These are phyloP conservation scores for Agriopis marginaria DNA, from an alignment of 2,888 invertebrate species.

Conservation along the genomic window DNA sequence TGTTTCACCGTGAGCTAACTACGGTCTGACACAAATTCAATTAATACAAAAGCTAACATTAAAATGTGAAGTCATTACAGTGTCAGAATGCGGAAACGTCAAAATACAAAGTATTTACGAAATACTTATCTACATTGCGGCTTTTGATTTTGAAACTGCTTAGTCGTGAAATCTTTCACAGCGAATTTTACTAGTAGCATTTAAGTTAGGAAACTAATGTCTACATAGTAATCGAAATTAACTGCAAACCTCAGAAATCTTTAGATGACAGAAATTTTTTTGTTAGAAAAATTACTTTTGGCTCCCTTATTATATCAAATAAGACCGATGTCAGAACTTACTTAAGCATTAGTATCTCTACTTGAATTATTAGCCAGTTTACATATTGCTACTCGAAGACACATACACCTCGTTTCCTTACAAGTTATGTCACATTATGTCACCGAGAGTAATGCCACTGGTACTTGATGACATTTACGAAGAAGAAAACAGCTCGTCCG, in stretches of 20 bases:
- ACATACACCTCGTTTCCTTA: constrained; percentile 20
- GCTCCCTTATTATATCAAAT: too few relatives aligned
- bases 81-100: constrained; percentile 29
- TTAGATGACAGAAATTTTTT: background rate
- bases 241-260: background rate
- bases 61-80: constrained; percentile 13
- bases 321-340: background rate
- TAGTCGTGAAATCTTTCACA: constrained; percentile 19
- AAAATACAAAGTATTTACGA: constrained; percentile 28
- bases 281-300: background rate
- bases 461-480: constrained; percentile 73
- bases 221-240: constrained; percentile 5
- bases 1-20: constrained; percentile 43
- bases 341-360: background rate
- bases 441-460: constrained; percentile 55
- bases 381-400: background rate
- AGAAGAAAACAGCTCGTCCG: constrained; percentile 57
- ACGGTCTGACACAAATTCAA: constrained; percentile 36
- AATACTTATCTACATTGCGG: constrained; percentile 33
- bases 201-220: constrained; percentile 16
- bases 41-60: constrained; percentile 28
- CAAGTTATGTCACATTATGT: constrained; percentile 65
- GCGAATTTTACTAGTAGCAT: constrained; percentile 15
- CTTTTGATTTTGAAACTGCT: constrained; percentile 28
- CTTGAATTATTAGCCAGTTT: background rate